Evolutionary conservation across 2,113 vertebrate species (phyloP).

Genomic region (Tragelaphus strepsiceros): DNA sequence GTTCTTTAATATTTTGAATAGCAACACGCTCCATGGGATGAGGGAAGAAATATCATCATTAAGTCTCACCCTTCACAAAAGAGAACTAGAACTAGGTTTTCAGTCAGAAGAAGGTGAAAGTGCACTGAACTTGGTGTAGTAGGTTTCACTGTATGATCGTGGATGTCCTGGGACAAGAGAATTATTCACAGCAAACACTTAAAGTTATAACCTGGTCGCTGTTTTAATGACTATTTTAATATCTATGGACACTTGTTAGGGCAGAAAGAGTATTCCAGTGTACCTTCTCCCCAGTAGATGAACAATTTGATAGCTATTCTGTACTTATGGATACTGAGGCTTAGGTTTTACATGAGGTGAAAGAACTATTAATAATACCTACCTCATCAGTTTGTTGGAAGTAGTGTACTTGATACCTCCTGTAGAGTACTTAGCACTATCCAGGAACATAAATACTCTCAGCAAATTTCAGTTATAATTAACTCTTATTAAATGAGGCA

Average conservation of each 20-base stretch:
- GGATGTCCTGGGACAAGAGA: neutral
- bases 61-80: neutral
- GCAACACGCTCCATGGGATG: neutral
- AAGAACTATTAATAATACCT: neutral
- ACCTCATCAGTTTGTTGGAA: neutral
- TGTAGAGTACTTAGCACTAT: neutral
- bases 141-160: neutral
- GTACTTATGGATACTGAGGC: neutral
- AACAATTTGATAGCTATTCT: neutral
- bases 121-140: neutral
- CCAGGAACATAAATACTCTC: neutral
- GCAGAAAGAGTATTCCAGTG: neutral
- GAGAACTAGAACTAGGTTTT: constrained; percentile 19
- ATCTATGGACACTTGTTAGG: neutral
- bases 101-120: neutral
- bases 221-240: neutral
- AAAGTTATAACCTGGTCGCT: neutral
- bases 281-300: neutral
- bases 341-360: neutral
- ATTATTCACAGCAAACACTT: neutral
- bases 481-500: neutral
- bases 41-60: neutral
- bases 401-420: neutral
- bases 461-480: neutral
- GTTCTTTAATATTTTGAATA: constrained; percentile 56